A percentile compares a stretch with the other conserved stretches of the same genome.
These are phyloP conservation scores for Amblyopsis hoosieri DNA, from an alignment of 2,797 vertebrate species.

Conservation along the genomic window DNA sequence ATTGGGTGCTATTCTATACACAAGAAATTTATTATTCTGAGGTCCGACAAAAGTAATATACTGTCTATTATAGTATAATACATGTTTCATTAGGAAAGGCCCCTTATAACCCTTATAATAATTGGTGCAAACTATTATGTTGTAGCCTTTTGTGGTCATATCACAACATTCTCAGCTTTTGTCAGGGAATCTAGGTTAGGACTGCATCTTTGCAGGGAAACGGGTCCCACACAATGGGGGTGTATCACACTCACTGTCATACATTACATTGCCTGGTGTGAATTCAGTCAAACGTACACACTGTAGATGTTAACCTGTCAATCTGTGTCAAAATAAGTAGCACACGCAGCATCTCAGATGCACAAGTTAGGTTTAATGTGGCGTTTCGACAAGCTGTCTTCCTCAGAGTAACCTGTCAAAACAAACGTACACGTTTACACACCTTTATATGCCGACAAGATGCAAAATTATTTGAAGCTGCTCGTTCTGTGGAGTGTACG, in stretches of 20 bases:
- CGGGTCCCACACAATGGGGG: neutral
- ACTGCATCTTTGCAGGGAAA: neutral
- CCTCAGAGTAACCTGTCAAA: too few relatives aligned
- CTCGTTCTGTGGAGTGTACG: too few relatives aligned
- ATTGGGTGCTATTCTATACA: neutral
- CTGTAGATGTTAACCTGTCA: neutral
- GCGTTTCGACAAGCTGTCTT: too few relatives aligned
- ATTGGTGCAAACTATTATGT: neutral
- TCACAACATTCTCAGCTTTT: neutral
- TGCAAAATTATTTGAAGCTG: too few relatives aligned
- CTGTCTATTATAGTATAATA: neutral
- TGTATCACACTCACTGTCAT: neutral
- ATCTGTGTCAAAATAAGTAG: too few relatives aligned
- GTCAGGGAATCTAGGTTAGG: constrained; percentile 7
- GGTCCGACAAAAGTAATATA: neutral
- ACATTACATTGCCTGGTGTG: neutral
- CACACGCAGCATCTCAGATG: too few relatives aligned
- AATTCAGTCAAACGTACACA: neutral
- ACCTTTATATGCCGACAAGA: neutral
- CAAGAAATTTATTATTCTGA: too few relatives aligned
- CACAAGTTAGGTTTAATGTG: too few relatives aligned
- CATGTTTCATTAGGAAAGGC: neutral
- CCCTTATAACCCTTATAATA: neutral
- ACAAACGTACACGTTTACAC: neutral
- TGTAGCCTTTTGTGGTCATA: neutral